Base-by-base conservation (phyloP, 2,113 vertebrate genomes). In the Cyprinus carpio region DNA sequence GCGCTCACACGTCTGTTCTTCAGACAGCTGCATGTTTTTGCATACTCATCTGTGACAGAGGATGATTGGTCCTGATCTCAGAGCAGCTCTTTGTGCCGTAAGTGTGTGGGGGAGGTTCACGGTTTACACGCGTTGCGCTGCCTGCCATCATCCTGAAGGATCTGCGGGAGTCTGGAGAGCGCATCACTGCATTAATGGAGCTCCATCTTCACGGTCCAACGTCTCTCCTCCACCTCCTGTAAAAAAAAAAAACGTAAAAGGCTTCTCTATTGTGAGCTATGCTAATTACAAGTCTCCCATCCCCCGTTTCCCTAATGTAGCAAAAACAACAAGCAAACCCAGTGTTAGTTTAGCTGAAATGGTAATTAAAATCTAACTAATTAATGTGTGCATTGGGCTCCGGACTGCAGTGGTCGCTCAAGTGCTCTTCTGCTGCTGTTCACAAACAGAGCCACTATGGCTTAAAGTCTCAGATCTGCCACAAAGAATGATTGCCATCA, bases 311-410 rank as follows among this genome's bases (percentile, higher is more conserved):
- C 81, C 60, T 83, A 88, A 82, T 87, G 87, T 87, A 82, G 87
- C 72, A 86, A 85, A 81, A 80, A 86, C 84, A 60, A 67, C 78
- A 86, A 78, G 85, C 85, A 72, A 77, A 67, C 65, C 37, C 75
- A 78, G 85, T 89, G 87, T 93, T 92, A 87, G 92, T 93, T 86
- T 92, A 90, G 75, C 85, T 82, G 82, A 85, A 88, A 89, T 90
- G 90, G 88, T 92, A 93, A 93, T 91, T 93, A 91, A 92, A 91
- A 92, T 89, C 89, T 60, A 76, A 71, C 77, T 90, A 91, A 90
- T 90, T 89, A 93, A 91, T 86, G 89, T 87, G 86, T 87, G 83
- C 87, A 91, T 83, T 85, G 81, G 60, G 75, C 64, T 90, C 87
- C 58, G 72, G 72, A 69, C 78, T 81, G 81, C 87, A 79, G 83